These are phyloP conservation scores for Schizothorax lantsangensis DNA, from an alignment of 2,797 vertebrate genomes.

Conservation along the genomic window DNA sequence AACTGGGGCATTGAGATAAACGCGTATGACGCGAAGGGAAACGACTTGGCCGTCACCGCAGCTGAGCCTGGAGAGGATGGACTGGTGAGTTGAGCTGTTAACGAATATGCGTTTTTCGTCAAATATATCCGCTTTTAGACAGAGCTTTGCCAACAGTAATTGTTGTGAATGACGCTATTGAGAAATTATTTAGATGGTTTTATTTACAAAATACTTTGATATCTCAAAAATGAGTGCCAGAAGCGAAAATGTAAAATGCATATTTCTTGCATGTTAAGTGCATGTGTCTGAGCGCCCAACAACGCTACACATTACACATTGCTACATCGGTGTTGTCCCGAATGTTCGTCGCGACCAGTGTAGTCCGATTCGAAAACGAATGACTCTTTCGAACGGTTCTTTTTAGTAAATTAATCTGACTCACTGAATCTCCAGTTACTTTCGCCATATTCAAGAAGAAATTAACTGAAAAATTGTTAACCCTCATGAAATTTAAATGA, in stretches of 20 bases:
- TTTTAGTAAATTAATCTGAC: not conserved
- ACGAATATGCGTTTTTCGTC: not conserved
- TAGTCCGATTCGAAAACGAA: not conserved
- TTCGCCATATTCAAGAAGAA: not conserved
- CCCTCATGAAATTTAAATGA: not conserved
- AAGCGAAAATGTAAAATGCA: not conserved
- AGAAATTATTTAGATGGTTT: not conserved
- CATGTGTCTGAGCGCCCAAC: not conserved
- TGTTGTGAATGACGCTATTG: too few species aligned
- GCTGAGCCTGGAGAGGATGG: slow-evolving; percentile 90
- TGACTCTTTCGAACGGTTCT: slow-evolving; percentile 1
- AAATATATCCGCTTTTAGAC: not conserved
- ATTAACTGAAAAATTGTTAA: not conserved
- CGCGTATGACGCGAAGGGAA: slow-evolving; percentile 90
- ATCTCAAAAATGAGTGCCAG: not conserved
- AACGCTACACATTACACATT: not conserved
- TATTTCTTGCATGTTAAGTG: not conserved
- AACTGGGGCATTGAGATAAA: slow-evolving; percentile 99
- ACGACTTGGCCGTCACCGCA: slow-evolving; percentile 91
- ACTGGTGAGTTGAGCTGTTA: slow-evolving; percentile 83
- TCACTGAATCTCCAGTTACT: not conserved
- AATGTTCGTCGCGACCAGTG: not conserved
- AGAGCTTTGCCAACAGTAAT: not conserved
- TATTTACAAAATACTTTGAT: not conserved
- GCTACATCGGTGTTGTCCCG: not conserved